Evolutionary conservation across 2,888 invertebrate species (phyloP), one percentile per base, ranked within the genome.

Genomic region (Scaptomyza caliginosa): DNA sequence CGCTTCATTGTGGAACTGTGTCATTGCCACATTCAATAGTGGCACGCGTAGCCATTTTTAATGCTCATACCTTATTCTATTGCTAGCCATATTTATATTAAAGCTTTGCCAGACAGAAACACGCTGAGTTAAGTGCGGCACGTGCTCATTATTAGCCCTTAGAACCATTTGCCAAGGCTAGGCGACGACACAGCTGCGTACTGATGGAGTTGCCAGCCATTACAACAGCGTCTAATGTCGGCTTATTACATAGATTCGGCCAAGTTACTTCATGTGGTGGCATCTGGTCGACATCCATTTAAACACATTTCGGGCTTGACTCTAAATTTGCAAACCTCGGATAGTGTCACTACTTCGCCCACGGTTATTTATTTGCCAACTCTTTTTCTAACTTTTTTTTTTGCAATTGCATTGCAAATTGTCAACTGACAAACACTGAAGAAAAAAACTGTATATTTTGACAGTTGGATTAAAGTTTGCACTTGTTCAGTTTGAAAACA

Each of bases 361-460:
- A 11, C 26, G 2, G 21, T 28, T 21, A 26, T 11, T 43, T 38
- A 24, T 36, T 30, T 28, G n/a, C n/a, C n/a, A n/a, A n/a, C n/a
- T n/a, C n/a, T n/a, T n/a, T n/a, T n/a, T n/a, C n/a, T n/a, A n/a
- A n/a, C n/a, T n/a, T n/a, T n/a, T n/a, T 16, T 54, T 46, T 55
- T 51, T 59, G 79, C 39, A 76, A 76, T 63, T 77, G 77, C 72
- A 69, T 43, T 57, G 50, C 66, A 46, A 67, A 69, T 77, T 80
- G 79, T 70, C 55, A 58, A 60, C 57, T 36, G 38, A 21, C 57
- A 68, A 67, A 72, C 77, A 71, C n/a, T n/a, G n/a, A 74, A 42
- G 51, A 26, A 43, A 62, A 57, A 17, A 66, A 69, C 71, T n/a
- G n/a, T n/a, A n/a, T 68, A 74, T 74, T 74, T 74, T 55, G 57